Percentiles rank a stretch among this genome's conserved stretches.
Conservation (phyloP, 1,140 invertebrate species). For the Callitettix versicolor region DNA sequence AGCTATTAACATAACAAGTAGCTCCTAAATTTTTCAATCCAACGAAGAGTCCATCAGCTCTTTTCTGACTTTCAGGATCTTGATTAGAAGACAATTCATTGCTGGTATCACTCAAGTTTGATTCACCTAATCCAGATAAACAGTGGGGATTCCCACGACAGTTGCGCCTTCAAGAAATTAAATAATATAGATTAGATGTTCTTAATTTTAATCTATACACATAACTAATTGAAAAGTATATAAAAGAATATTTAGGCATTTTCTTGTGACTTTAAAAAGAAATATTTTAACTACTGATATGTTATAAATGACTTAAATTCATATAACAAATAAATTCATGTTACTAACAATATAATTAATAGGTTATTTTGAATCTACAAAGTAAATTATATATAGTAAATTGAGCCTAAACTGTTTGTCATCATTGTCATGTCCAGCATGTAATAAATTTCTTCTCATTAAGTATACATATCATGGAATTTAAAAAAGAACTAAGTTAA, state of each 20-base stretch:
- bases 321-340: background rate
- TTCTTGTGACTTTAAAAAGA: background rate
- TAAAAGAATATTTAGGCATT: background rate
- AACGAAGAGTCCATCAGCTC: slow-evolving; percentile 41
- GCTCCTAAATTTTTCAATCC: slow-evolving; percentile 61
- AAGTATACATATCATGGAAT: no score
- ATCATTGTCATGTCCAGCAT: no score
- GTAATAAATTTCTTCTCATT: no score
- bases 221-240: background rate
- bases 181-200: slow-evolving; percentile 2
- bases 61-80: slow-evolving; percentile 43
- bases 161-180: slow-evolving; percentile 41
- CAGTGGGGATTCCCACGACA: slow-evolving; percentile 56
- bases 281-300: background rate
- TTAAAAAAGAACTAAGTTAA: no score
- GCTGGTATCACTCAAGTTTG: slow-evolving; percentile 34
- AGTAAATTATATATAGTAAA: no score
- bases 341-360: background rate
- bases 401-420: no score
- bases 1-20: slow-evolving; percentile 64
- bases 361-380: no score
- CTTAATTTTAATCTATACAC: background rate
- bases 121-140: slow-evolving; percentile 49
- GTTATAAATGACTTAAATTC: background rate
- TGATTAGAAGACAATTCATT: slow-evolving; percentile 33